Evolutionary conservation across 1,140 invertebrate species (phyloP).

Genomic region (Drosophila takahashii): DNA sequence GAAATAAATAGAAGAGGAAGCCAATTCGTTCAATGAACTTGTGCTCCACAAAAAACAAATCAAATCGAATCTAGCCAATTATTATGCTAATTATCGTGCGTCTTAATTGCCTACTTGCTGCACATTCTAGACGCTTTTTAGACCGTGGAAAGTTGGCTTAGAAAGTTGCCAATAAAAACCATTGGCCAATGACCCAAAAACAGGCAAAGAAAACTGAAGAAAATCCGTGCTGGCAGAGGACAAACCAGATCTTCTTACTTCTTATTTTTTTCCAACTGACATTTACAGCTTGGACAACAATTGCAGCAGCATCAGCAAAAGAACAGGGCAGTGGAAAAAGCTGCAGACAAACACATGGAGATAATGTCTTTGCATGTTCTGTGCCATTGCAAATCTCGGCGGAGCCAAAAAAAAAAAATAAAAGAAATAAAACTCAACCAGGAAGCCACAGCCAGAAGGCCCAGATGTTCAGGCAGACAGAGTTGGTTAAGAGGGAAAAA

Average conservation of each 20-base stretch:
- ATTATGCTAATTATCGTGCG: constrained; percentile 35
- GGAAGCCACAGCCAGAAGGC: constrained; percentile 53
- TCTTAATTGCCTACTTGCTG: constrained; percentile 38
- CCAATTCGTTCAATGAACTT: constrained; percentile 70
- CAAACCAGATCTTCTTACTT: constrained; percentile 63
- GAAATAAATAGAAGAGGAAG: constrained; percentile 12
- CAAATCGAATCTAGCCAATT: constrained; percentile 43
- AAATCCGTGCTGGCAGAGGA: constrained; percentile 32
- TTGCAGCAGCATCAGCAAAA: constrained; percentile 26
- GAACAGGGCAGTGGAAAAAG: constrained; percentile 33
- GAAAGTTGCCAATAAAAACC: constrained; percentile 37
- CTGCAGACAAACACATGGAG: constrained; percentile 62
- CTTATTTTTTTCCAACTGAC: constrained; percentile 37
- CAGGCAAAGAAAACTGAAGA: constrained; percentile 14
- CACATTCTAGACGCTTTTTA: constrained; percentile 32
- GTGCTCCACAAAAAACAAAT: constrained; percentile 25
- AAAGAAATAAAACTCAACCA: constrained; percentile 44
- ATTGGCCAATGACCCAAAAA: constrained; percentile 68
- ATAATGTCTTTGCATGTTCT: constrained; percentile 78
- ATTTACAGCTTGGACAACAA: constrained; percentile 58
- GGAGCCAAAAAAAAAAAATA: constrained; percentile 24
- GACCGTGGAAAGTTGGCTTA: constrained; percentile 40
- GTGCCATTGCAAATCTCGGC: constrained; percentile 66
- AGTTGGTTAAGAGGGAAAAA: neutral
- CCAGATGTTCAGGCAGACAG: constrained; percentile 26